Percentiles rank a stretch among this genome's conserved stretches.
Evolutionary conservation across 92 coral and sea anemone species (phyloP).

Genomic region (Metridium senile): DNA sequence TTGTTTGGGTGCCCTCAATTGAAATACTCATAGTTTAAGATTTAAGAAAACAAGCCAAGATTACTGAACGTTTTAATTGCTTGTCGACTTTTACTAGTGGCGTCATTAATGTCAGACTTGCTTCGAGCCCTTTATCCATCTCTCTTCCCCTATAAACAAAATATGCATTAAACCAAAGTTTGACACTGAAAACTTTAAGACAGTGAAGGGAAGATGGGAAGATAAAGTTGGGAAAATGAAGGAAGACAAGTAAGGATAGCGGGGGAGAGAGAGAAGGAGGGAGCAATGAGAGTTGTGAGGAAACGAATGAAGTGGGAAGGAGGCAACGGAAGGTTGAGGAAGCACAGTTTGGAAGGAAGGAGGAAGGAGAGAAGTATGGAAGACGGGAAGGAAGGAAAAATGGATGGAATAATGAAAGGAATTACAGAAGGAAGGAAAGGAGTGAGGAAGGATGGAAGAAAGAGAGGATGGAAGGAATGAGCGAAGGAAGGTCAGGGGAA

Average conservation of each 20-base stretch:
- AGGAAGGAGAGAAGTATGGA: neutral
- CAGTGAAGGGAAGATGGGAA: neutral
- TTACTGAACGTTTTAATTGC: no score
- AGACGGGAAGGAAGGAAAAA: neutral
- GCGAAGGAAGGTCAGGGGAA: neutral
- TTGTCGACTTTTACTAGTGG: no score
- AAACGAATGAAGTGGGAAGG: neutral
- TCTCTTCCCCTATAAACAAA: no score
- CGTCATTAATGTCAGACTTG: no score
- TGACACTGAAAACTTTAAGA: no score
- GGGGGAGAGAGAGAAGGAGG: neutral
- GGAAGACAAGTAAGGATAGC: neutral
- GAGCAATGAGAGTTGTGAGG: neutral
- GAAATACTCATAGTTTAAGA: no score
- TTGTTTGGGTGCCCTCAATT: no score
- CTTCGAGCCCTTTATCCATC: no score
- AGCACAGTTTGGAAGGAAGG: neutral
- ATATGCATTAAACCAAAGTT: no score
- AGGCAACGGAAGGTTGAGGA: neutral
- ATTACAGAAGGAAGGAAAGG: neutral
- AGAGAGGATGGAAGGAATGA: constrained; percentile 10
- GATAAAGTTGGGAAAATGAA: neutral
- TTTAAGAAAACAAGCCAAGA: no score
- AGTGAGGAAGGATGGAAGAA: neutral
- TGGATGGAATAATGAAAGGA: constrained; percentile 2